Evolutionary conservation across 2,888 invertebrate genomes (phyloP).

Genomic region (Scaptomyza tumidula): DNA sequence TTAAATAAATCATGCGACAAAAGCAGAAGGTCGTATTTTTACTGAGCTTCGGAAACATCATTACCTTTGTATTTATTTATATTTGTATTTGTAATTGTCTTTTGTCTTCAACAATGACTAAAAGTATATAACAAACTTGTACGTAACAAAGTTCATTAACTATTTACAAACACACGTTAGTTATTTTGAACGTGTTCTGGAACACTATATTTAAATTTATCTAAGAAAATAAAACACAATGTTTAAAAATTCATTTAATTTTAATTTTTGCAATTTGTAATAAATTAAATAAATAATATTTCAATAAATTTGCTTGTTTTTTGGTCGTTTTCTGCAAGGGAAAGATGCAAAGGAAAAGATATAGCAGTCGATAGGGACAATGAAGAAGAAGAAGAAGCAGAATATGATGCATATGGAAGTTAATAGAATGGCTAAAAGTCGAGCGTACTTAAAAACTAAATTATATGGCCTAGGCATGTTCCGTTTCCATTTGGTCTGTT

Average conservation of each 20-base stretch:
- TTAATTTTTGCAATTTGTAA: conserved; percentile 79
- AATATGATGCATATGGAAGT: conserved; percentile 13
- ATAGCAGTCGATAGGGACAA: conserved; percentile 15
- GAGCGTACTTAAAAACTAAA: conserved; percentile 54
- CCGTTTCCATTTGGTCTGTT: conserved; percentile 71
- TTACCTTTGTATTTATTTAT: neutral
- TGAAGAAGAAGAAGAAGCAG: conserved; percentile 11
- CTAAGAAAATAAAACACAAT: conserved; percentile 4
- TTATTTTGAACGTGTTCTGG: neutral
- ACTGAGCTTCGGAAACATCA: neutral
- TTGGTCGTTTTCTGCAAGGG: conserved; percentile 70
- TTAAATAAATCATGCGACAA: no score
- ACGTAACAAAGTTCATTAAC: no score
- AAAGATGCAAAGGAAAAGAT: conserved; percentile 19
- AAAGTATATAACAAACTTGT: no score
- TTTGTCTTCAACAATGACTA: no score
- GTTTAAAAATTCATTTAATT: conserved; percentile 33
- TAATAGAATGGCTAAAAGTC: conserved; percentile 72
- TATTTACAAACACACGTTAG: neutral
- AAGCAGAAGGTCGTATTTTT: neutral
- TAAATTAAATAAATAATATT: conserved; percentile 83
- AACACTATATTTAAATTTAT: conserved; percentile 8
- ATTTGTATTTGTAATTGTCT: neutral
- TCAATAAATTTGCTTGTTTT: conserved; percentile 67
- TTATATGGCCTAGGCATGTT: conserved; percentile 74